Base-by-base conservation (phyloP, 2,888 invertebrate genomes). In the Alloplasta piceator region DNA sequence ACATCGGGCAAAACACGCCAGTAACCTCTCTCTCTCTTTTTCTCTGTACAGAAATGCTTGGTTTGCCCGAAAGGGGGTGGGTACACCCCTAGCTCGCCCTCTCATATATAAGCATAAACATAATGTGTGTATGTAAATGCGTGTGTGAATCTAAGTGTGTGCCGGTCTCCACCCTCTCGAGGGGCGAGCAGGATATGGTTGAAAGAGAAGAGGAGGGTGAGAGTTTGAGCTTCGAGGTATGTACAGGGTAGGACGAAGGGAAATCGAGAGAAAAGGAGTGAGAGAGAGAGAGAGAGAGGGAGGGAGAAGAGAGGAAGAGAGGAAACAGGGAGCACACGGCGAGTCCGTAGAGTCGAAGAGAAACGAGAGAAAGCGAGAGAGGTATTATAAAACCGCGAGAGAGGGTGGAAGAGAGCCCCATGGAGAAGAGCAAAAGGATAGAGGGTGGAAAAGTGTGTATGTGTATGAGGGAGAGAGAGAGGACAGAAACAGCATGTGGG, bases 41-140 rank as follows among this genome's bases (percentile, higher is more conserved):
- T 75, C 73, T 67, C 89, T 87, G 89, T 89, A 89, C 86, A 90
- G 90, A 91, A 90, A 91, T 89, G 90, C 90, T 91, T 88, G 89
- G 90, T 90, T 91, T 88, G 88, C 90, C 81, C 16, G 63, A 77
- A 58, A 66, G 66, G 43, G 66, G 64, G 67, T 39, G 63, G 56
- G 46, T 41, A 58, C 43, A 61, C 41, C 55, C 67, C 67, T 46
- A 48, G 43, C 39, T 43, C 36, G 67, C 75, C 58, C 75, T 52
- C 67, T 67, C 46, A 52, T 70, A 58, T 64, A 46, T 56, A 46
- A 56, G 48, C 46, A 56, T 26, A 67, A 16, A 39, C 64, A 50
- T 12, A 71, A 14, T 46, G n/a, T 39, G 7, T 39, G 52, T 52
- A 39, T 41, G 26, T 36, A 52, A 67, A 73, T 52, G 36, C 36